Evolutionary conservation across 2,797 vertebrate species (phyloP).

Genomic region (Platalea minor): DNA sequence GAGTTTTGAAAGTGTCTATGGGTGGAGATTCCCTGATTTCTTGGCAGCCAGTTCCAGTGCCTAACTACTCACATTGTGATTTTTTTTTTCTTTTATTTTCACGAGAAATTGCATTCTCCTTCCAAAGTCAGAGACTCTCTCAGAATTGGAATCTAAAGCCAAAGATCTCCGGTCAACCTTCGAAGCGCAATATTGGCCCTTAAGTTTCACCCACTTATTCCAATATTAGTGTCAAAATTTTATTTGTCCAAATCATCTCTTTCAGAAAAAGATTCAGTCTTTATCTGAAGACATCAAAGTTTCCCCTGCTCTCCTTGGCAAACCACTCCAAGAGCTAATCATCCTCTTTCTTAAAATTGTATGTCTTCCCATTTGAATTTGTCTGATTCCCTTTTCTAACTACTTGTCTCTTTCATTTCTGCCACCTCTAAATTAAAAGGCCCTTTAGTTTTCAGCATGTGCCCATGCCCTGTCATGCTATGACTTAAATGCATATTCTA

Average conservation of each 20-base stretch:
- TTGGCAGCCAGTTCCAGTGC: not conserved
- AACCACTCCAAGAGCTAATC: not conserved
- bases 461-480: not conserved
- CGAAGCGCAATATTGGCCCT: not conserved
- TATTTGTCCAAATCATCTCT: not conserved
- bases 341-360: not conserved
- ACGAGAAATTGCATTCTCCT: not conserved
- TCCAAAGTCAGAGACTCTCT: not conserved
- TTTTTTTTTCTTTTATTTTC: not conserved
- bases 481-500: not conserved
- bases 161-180: not conserved
- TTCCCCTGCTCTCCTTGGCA: not conserved
- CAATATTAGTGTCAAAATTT: not conserved
- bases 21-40: not conserved
- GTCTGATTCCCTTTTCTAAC: not conserved
- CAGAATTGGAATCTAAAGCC: not conserved
- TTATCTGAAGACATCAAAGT: constrained; percentile 3
- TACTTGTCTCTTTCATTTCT: not conserved
- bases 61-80: not conserved
- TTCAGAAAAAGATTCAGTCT: not conserved
- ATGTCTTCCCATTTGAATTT: not conserved
- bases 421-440: not conserved
- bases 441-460: not conserved
- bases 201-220: not conserved
- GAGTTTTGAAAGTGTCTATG: not conserved